Evolutionary conservation across 2,113 vertebrate species (phyloP).

Genomic region (Sprattus sprattus): DNA sequence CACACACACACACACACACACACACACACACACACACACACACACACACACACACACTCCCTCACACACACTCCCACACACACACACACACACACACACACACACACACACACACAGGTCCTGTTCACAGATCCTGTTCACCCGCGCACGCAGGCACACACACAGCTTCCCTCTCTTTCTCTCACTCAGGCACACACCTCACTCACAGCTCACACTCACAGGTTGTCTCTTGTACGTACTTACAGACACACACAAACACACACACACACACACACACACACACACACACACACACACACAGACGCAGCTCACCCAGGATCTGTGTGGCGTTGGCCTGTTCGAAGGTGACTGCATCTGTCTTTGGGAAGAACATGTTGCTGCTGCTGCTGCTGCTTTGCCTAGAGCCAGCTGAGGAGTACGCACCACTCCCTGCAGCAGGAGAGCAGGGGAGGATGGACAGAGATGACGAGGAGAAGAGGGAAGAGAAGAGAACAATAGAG

Average conservation of each 20-base stretch:
- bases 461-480: background rate
- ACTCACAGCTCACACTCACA: no score
- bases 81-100: background rate
- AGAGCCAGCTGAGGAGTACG: conserved; percentile 72
- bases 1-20: no score
- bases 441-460: no score
- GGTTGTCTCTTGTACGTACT: no score
- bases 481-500: no score
- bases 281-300: background rate
- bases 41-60: background rate
- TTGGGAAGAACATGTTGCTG: conserved; percentile 93
- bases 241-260: background rate
- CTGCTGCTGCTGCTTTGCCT: conserved; percentile 55
- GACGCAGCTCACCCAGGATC: conserved; percentile 78
- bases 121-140: no score
- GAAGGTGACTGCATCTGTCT: conserved; percentile 90
- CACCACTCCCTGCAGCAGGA: conserved; percentile 72
- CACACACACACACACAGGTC: no score
- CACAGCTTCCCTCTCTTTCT: no score
- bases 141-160: no score
- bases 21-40: no score
- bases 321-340: conserved; percentile 89
- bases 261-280: background rate
- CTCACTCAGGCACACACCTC: no score
- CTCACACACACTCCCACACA: no score